Evolutionary conservation across 2,113 vertebrate genomes (phyloP).

Genomic region (Argyrosomus japonicus): DNA sequence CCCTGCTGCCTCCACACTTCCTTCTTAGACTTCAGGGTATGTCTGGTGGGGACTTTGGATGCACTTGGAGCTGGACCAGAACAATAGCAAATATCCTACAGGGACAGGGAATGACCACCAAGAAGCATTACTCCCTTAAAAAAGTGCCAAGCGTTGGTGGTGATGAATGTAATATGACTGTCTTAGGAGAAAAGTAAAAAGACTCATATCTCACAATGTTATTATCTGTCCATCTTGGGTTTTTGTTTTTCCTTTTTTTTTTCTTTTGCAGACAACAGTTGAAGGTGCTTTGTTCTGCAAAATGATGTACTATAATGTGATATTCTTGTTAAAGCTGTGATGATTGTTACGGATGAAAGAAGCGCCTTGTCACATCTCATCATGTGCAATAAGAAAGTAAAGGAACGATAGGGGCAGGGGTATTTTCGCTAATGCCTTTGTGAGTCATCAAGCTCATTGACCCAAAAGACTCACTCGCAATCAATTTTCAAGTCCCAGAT

Average conservation of each 20-base stretch:
- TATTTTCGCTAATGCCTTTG: constrained; percentile 39
- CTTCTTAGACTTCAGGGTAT: constrained; percentile 6
- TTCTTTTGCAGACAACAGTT: not conserved
- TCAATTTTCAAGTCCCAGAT: constrained; percentile 47
- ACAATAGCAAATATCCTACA: constrained; percentile 38
- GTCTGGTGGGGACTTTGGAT: constrained; percentile 32
- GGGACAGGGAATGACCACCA: not conserved
- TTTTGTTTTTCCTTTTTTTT: not conserved
- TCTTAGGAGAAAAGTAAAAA: not conserved
- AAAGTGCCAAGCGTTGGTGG: constrained; percentile 15
- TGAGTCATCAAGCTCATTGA: constrained; percentile 48
- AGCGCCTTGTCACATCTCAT: constrained; percentile 39
- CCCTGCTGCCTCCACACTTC: constrained; percentile 18
- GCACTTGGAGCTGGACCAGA: constrained; percentile 30
- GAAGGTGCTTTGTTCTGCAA: not conserved
- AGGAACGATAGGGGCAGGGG: not conserved
- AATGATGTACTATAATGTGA: not conserved
- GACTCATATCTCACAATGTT: not conserved
- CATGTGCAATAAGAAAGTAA: constrained; percentile 20
- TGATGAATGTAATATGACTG: not conserved
- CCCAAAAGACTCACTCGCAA: constrained; percentile 41
- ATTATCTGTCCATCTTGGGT: not conserved
- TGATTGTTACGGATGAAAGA: constrained; percentile 1
- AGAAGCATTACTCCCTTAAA: constrained; percentile 20
- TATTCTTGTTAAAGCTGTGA: not conserved